These are phyloP conservation scores for Mesoligia furuncula DNA, from an alignment of 2,888 invertebrate species.

Conservation along the genomic window DNA sequence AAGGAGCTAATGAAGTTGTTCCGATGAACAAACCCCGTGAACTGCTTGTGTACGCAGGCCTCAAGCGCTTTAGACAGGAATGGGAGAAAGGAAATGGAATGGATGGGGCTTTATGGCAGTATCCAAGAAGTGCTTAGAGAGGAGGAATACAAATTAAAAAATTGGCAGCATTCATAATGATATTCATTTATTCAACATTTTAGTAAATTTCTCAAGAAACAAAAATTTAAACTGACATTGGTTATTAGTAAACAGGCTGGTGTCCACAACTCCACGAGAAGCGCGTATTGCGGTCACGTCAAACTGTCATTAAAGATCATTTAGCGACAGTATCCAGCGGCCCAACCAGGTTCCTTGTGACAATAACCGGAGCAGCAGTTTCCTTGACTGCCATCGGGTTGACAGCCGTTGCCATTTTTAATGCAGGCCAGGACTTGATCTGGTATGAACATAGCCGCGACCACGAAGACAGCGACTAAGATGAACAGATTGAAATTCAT, in stretches of 20 bases:
- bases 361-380: conserved; percentile 7
- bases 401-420: conserved; percentile 5
- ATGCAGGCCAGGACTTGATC: conserved; percentile 4
- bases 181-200: background rate
- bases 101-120: too few relatives aligned
- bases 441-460: conserved; percentile 6
- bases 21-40: too few relatives aligned
- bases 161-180: background rate
- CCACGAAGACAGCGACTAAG: background rate
- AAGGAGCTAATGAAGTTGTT: too few relatives aligned
- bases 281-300: background rate
- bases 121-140: too few relatives aligned
- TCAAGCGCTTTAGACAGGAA: too few relatives aligned
- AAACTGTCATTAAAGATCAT: background rate
- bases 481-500: conserved; percentile 7
- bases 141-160: background rate
- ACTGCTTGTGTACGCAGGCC: too few relatives aligned
- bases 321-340: conserved; percentile 7
- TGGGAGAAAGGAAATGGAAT: too few relatives aligned
- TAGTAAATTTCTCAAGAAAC: background rate
- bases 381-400: conserved; percentile 4
- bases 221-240: background rate
- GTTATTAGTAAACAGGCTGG: background rate
- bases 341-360: conserved; percentile 11
- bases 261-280: background rate